phyloP scores from a whole-genome alignment of 1,140 invertebrate species.

The Eubasilissa regina region DNA sequence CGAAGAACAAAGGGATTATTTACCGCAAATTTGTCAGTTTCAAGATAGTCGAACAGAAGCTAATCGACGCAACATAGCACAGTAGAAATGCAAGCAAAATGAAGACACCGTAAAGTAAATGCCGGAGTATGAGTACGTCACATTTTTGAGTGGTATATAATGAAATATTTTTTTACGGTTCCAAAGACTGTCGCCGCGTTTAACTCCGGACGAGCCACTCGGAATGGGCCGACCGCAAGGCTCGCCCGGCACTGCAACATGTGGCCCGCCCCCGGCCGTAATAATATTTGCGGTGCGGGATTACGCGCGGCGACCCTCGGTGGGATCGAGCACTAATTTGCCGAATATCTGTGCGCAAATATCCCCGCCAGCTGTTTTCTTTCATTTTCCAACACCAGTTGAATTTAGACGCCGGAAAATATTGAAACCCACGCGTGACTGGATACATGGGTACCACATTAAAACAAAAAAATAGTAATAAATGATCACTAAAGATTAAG shows the following conservation, averaged over 20 bases:
- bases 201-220: neutral
- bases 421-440: neutral
- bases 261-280: neutral
- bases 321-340: neutral
- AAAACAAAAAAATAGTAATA: no score
- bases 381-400: slow-evolving; percentile 8
- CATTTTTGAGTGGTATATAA: no score
- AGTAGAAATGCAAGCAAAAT: no score
- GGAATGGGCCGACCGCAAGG: neutral
- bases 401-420: neutral
- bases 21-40: no score
- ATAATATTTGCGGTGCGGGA: slow-evolving; percentile 8
- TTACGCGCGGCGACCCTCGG: neutral
- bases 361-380: neutral
- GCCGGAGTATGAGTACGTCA: no score
- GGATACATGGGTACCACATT: neutral
- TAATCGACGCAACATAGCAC: no score
- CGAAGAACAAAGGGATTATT: no score
- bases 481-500: no score
- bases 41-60: no score
- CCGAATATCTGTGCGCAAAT: neutral
- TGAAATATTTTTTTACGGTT: no score
- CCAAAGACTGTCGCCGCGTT: no score
- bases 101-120: no score
- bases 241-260: slow-evolving; percentile 8